Evolutionary conservation across 2,888 invertebrate species (phyloP), one percentile per base, ranked within the genome.

Genomic region (Hedychridium roseum): DNA sequence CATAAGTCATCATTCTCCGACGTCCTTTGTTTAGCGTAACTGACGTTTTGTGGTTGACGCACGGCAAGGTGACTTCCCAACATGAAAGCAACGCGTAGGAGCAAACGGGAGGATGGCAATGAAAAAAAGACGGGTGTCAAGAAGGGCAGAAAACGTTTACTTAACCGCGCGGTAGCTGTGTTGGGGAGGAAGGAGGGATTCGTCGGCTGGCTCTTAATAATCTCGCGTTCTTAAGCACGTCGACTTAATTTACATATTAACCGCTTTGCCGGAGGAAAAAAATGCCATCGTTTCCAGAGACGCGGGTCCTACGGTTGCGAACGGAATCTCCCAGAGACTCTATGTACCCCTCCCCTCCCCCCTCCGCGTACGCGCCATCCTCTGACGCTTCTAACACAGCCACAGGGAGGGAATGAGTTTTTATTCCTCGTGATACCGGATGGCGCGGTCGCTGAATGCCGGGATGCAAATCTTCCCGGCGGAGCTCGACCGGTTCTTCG

Each of bases 211-310:
- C 65, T 59, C 65, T 68, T 70, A 66, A 64, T 64, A 68, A 68
- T 64, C 64, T 61, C 54, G 57, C 69, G 66, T 69, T 70, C 71
- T 73, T 62, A 66, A 71, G 65, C 65, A 58, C 61, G 55, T 57
- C 43, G 65, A 65, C 66, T 66, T 60, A 60, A 73, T 73, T 73
- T 70, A 66, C 70, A 70, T 73, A 71, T 69, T 69, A 68, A 73
- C 65, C 68, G 60, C 55, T 57, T 53, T 39, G 43, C 52, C 30
- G 38, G 36, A 51, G 57, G 55, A 51, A 50, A 61, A 53, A 56
- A 57, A 55, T 52, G 55, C 60, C 57, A 50, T 50, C 54, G 44
- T 56, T 60, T 47, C 44, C 54, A 50, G 57, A 48, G 54, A 43
- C 51, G 44, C 37, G 45, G 21, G 9, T 23, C 23, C 23, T 9